These are phyloP conservation scores for Falco columbarius DNA, from an alignment of 2,797 vertebrate genomes.

Conservation along the genomic window DNA sequence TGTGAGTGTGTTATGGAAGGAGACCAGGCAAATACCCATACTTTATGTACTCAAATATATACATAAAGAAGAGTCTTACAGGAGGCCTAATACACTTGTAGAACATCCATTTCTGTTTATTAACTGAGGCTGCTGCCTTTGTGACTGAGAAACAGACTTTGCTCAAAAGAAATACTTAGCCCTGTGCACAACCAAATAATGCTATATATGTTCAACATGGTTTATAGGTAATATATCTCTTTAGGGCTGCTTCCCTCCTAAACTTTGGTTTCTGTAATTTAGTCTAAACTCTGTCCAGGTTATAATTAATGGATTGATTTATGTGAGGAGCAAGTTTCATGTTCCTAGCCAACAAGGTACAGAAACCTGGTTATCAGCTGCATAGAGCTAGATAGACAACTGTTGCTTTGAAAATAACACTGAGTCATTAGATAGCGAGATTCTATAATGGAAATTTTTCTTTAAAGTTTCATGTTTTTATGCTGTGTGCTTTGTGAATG, in stretches of 20 bases:
- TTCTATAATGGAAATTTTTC: neutral
- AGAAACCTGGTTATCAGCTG: neutral
- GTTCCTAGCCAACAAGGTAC: neutral
- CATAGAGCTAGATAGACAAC: neutral
- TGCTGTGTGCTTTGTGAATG: neutral
- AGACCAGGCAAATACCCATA: neutral
- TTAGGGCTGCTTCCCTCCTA: neutral
- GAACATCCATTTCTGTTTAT: neutral
- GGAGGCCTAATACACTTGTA: neutral
- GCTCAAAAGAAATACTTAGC: neutral
- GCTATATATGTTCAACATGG: fast-evolving
- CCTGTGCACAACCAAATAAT: neutral
- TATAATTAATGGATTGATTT: neutral
- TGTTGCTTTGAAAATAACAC: neutral
- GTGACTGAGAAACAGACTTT: neutral
- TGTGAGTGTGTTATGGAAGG: neutral
- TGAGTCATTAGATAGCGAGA: neutral
- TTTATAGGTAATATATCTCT: neutral
- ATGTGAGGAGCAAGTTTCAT: neutral
- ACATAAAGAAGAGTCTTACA: neutral
- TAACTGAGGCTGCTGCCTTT: neutral
- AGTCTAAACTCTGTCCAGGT: neutral
- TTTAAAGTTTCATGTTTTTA: neutral
- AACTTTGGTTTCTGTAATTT: neutral
- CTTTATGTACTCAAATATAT: neutral